phyloP scores from a whole-genome alignment of 2,888 invertebrate species.

The Stomorhina lunata region DNA sequence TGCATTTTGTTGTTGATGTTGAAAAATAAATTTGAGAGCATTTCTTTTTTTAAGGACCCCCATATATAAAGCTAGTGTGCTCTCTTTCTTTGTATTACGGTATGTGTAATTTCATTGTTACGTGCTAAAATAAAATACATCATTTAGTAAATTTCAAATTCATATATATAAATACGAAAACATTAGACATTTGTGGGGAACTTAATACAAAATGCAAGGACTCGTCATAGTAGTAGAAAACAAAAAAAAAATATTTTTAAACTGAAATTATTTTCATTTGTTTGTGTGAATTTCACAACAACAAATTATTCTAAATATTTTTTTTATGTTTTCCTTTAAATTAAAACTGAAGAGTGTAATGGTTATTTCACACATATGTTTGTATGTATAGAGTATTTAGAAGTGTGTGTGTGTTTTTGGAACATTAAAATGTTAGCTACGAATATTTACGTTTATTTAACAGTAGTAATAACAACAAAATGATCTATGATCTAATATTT shows the following conservation, averaged over 20 bases:
- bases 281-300: too few species aligned
- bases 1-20: too few species aligned
- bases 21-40: constrained; percentile 40
- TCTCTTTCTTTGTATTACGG: neutral
- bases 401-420: neutral
- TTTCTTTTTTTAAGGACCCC: constrained; percentile 48
- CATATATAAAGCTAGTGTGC: constrained; percentile 38
- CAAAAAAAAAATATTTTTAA: too few species aligned
- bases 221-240: too few species aligned
- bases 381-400: too few species aligned
- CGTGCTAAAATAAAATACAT: constrained; percentile 74
- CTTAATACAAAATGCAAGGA: too few species aligned
- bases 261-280: too few species aligned
- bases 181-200: too few species aligned
- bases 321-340: too few species aligned
- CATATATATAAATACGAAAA: constrained; percentile 16
- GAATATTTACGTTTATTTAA: constrained; percentile 70
- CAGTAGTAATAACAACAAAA: constrained; percentile 63
- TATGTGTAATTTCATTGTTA: constrained; percentile 73
- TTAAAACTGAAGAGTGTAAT: too few species aligned
- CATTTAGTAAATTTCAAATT: constrained; percentile 65
- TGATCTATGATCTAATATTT: constrained; percentile 66
- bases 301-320: too few species aligned
- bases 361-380: too few species aligned
- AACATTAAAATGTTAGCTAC: constrained; percentile 51